Evolutionary conservation across 2,888 invertebrate species (phyloP).

Genomic region (Hymenopus coronatus): DNA sequence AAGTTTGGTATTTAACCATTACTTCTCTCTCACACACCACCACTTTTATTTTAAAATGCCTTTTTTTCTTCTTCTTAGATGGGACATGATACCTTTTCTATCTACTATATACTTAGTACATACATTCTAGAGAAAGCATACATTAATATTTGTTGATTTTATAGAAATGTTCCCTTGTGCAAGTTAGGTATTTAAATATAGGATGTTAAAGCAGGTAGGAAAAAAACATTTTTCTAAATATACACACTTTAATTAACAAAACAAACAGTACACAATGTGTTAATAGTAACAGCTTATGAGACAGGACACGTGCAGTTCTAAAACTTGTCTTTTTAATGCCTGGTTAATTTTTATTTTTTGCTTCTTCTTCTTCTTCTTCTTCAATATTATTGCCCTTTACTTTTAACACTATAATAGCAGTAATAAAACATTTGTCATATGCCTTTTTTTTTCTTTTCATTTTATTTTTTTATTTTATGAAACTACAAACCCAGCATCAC

Average conservation of each 20-base stretch:
- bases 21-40: no score
- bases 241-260: slow-evolving; percentile 39
- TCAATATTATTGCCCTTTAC: slow-evolving; percentile 33
- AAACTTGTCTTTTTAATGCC: slow-evolving; percentile 36
- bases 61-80: no score
- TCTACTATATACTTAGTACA: no score
- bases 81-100: no score
- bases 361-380: slow-evolving; percentile 23
- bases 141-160: no score
- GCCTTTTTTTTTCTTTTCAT: not conserved
- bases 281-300: slow-evolving; percentile 34
- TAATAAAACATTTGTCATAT: slow-evolving; percentile 34
- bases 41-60: no score
- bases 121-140: no score
- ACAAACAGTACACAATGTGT: slow-evolving; percentile 37
- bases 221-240: slow-evolving; percentile 33
- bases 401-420: slow-evolving; percentile 31
- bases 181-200: no score
- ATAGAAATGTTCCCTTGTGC: no score
- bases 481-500: not conserved
- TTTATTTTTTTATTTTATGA: not conserved
- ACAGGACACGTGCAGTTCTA: slow-evolving; percentile 35
- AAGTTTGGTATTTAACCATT: no score
- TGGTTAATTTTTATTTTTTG: slow-evolving; percentile 21
- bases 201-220: not conserved